phyloP scores from a whole-genome alignment of 2,888 invertebrate species.

The Erebia epiphron region DNA sequence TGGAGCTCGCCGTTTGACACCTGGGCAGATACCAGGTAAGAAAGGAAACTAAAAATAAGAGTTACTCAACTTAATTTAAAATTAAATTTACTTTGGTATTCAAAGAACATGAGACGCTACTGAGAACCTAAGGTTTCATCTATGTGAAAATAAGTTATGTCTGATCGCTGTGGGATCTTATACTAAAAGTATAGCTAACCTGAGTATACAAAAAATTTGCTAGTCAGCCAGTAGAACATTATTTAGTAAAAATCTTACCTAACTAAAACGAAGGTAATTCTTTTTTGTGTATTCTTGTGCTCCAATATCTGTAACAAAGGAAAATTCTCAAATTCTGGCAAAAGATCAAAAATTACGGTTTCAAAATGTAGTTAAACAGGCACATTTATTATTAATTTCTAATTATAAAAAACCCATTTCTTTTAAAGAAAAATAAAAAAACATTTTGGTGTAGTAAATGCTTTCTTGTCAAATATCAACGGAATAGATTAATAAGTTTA shows the following conservation, averaged over 20 bases:
- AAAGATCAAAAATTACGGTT: neutral
- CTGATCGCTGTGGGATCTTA: no score
- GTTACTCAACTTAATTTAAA: no score
- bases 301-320: slow-evolving; percentile 25
- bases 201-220: no score
- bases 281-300: neutral
- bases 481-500: slow-evolving; percentile 2
- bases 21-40: no score
- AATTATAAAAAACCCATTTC: neutral
- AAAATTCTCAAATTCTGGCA: neutral
- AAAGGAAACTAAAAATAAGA: no score
- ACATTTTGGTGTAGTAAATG: neutral
- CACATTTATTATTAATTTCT: neutral
- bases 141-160: no score
- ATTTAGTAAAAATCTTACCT: slow-evolving; percentile 5
- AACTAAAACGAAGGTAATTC: neutral
- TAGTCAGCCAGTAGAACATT: neutral
- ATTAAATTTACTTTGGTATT: no score
- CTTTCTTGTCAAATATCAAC: slow-evolving; percentile 3
- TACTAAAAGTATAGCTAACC: no score
- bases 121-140: no score
- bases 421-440: neutral
- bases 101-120: no score
- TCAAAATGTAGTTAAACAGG: neutral
- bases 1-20: no score